Evolutionary conservation across 2,888 invertebrate genomes (phyloP), one percentile per base, ranked within the genome.

Genomic region (Drosophila mayaguana): DNA sequence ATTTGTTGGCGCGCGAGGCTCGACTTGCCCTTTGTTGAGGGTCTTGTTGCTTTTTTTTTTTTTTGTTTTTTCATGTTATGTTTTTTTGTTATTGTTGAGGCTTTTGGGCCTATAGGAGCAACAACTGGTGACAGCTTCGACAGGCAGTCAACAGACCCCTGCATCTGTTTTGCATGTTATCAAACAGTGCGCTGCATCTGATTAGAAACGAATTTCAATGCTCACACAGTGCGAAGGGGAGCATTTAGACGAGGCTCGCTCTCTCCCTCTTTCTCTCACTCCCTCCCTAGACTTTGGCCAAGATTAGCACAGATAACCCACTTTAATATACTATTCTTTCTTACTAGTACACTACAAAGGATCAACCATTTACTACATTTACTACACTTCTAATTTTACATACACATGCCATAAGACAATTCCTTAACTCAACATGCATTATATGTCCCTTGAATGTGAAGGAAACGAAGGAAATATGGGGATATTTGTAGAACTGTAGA

Each of bases 1-100:
- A 92, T 91, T 92, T 92, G 91, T 86, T 69, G 73, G 75, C 64
- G 72, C 72, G 25, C 40, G 40, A 40, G 32, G 62, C 65, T 57
- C 59, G 60, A 69, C 53, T 62, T 65, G 63, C 75, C 64, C 48
- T 69, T 65, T 63, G 51, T 40, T 59, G 36, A 59, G 57, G 25
- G 38, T 34, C 38, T 18, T 50, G n/a, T 50, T 48, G 48, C 28
- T 48, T 11, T 28, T 32, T n/a, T n/a, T 20, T 20, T 12, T 18
- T 43, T 20, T n/a, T 20, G 12, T 18, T 43, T 20, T 6, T 22
- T 12, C 18, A 11, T 25, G 16, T 45, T 43, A 28, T 59, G n/a
- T n/a, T 22, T 22, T 20, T 43, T 20, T 28, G n/a, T 46, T 45
- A 32, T 59, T 63, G 40, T 22, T 51, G 43, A 50, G 61, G 25